Evolutionary conservation across 2,113 vertebrate species (phyloP).

Genomic region (Lasiurus cinereus): DNA sequence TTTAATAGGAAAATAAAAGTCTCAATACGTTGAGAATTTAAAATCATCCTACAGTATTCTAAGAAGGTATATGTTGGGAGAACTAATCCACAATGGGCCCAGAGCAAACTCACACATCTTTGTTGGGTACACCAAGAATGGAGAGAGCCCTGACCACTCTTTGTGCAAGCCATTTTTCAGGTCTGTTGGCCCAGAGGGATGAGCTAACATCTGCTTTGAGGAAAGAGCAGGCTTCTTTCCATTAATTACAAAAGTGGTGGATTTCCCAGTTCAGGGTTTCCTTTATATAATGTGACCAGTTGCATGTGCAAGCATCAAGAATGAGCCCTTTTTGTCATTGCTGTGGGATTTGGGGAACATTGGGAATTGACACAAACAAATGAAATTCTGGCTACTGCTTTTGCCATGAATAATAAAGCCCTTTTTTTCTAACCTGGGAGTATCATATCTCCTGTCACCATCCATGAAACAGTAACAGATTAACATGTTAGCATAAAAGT

Average conservation of each 20-base stretch:
- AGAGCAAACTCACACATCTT: background rate
- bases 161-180: background rate
- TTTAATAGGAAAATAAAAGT: background rate
- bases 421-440: slow-evolving; percentile 24
- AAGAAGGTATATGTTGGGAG: background rate
- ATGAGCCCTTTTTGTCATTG: background rate
- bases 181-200: background rate
- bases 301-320: background rate
- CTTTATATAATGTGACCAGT: background rate
- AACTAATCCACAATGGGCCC: background rate
- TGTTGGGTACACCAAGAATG: background rate
- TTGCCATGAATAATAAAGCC: background rate
- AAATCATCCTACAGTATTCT: background rate
- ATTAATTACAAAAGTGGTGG: background rate
- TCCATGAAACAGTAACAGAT: background rate
- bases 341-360: background rate
- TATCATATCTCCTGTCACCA: slow-evolving; percentile 16
- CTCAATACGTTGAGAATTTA: background rate
- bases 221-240: background rate
- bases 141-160: background rate
- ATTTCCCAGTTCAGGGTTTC: background rate
- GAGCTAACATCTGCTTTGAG: background rate
- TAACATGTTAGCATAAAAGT: background rate
- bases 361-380: background rate
- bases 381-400: background rate